Conservation (phyloP, 2,888 invertebrate genomes). For the Folsomia candida region DNA sequence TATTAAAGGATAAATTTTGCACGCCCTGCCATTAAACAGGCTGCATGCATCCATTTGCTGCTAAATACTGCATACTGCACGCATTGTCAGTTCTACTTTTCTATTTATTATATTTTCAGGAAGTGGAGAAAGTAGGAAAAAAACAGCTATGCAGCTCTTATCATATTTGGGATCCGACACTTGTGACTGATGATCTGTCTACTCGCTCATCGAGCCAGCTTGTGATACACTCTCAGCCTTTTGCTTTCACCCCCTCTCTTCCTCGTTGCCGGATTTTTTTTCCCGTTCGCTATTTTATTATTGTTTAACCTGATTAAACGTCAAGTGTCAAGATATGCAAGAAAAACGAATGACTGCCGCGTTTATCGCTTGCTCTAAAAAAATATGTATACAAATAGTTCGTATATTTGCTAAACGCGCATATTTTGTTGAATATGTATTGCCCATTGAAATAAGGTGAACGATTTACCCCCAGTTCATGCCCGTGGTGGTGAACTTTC, state of each 20-base stretch:
- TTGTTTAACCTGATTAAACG: slow-evolving; percentile 3
- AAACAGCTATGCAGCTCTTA: slow-evolving; percentile 8
- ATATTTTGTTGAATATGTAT: too few species aligned
- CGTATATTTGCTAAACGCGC: too few species aligned
- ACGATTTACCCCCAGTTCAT: not conserved
- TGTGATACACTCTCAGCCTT: slow-evolving; percentile 8
- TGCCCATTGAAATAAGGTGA: not conserved
- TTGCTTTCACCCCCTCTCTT: slow-evolving; percentile 8
- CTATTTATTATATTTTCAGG: too few species aligned
- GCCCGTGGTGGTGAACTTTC: not conserved
- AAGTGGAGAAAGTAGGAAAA: not conserved
- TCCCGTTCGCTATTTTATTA: slow-evolving; percentile 1
- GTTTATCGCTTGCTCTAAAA: too few species aligned
- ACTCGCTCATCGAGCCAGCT: slow-evolving; percentile 1
- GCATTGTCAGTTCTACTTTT: too few species aligned
- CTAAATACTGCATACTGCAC: too few species aligned
- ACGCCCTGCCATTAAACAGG: too few species aligned
- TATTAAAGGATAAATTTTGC: too few species aligned
- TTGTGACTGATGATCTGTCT: slow-evolving; percentile 25
- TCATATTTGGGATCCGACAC: slow-evolving; percentile 19
- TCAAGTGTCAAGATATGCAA: slow-evolving; percentile 1
- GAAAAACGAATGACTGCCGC: not conserved
- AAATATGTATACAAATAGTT: not conserved
- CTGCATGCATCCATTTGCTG: too few species aligned
- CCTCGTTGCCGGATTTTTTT: not conserved